Evolutionary conservation across 2,797 vertebrate genomes (phyloP), one percentile per base, ranked within the genome.

Genomic region (Anguilla anguilla): DNA sequence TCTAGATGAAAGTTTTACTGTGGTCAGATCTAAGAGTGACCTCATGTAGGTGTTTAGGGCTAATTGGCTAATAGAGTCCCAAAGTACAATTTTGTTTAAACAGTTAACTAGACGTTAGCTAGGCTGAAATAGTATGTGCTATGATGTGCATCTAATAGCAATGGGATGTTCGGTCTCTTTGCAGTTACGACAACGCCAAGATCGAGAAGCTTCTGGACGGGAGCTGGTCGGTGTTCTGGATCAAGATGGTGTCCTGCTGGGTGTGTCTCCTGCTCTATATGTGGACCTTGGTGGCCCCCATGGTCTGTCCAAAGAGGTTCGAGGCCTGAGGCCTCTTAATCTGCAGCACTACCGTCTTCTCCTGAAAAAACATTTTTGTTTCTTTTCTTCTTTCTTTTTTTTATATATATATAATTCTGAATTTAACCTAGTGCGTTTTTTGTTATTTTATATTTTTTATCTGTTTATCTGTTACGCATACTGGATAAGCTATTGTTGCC

Each of bases 211-310:
- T 99, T 90, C 95, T 99, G 92, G 97, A 96, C 0, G 97, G 97
- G 15, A 99, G 97, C 94, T 97, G 95, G 97, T 99, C 98, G 0
- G 97, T 97, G 90, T 99, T 98, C 96, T 99, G 98, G 99, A 96
- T 99, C 93, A 99, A 99, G 95, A 98, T 99, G 97, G 96, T 88
- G 0, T 99, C 98, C 87, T 98, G 97, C 88, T 99, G 99, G 99
- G 89, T 98, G 79, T 99, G 98, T 89, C 96, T 99, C 64, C 17
- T 96, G 59, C 87, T 99, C 59, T 99, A 99, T 92, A 94, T 98
- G 90, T 95, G 95, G 93, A 99, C 98, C 59, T 97, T 99, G 55
- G 6, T 97, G 0, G 97, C 97, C 10, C 98, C 99, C 1, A 95
- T 99, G 89, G 96, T 98, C 92, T 98, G 97, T 88, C 96, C 98